Conservation (phyloP, 2,113 vertebrate species). For the Xiphophorus couchianus region DNA sequence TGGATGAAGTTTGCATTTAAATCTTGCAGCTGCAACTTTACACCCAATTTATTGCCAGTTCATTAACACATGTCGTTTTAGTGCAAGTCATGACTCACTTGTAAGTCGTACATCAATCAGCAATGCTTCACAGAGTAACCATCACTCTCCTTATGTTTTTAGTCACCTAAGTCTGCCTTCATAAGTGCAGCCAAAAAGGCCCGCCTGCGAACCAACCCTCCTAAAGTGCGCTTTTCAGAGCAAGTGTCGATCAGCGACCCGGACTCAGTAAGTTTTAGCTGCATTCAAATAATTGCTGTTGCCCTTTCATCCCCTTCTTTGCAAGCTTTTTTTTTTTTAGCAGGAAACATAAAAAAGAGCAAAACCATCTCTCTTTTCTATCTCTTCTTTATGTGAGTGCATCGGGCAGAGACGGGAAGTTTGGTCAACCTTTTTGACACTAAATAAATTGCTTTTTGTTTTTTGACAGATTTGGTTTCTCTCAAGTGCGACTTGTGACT, state of each 20-base stretch:
- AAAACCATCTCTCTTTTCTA: constrained; percentile 2
- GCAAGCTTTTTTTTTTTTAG: not conserved
- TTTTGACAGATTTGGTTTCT: constrained; percentile 2
- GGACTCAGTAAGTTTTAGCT: constrained; percentile 88
- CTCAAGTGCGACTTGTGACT: constrained; percentile 9
- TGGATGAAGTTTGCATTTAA: not conserved
- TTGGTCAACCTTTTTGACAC: constrained; percentile 4
- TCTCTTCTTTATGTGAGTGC: constrained; percentile 16
- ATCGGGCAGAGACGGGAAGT: not conserved
- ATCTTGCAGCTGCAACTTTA: too few relatives aligned
- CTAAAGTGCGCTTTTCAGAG: constrained; percentile 96
- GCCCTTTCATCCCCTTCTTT: not conserved
- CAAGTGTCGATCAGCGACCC: constrained; percentile 94
- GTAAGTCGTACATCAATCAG: constrained; percentile 27
- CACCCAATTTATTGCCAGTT: not conserved
- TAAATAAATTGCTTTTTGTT: constrained; percentile 25
- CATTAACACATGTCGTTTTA: constrained; percentile 24
- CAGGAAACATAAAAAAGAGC: not conserved
- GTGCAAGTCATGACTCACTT: constrained; percentile 38
- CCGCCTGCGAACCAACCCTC: constrained; percentile 92
- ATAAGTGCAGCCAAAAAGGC: constrained; percentile 98
- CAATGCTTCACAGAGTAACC: constrained; percentile 13
- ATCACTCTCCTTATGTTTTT: constrained; percentile 47
- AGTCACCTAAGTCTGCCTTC: constrained; percentile 98
- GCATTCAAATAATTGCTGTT: constrained; percentile 18